These are phyloP conservation scores for Stigmatopora argus DNA, from an alignment of 2,113 vertebrate genomes.

Conservation along the genomic window DNA sequence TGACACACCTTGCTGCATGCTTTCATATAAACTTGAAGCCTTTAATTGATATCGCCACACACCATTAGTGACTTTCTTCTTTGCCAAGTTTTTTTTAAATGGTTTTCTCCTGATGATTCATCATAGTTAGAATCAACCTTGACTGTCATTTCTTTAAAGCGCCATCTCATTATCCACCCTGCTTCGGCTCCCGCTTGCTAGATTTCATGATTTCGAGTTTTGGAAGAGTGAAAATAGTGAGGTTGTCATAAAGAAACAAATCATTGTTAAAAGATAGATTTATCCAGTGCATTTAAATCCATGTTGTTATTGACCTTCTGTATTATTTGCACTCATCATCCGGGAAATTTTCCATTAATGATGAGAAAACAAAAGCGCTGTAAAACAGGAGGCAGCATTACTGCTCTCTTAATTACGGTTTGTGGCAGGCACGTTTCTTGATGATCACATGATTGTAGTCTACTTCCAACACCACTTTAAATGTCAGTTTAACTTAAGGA, in stretches of 20 bases:
- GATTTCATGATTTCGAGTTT: constrained; percentile 7
- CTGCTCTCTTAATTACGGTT: background rate
- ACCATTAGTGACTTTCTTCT: constrained; percentile 55
- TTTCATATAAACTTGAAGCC: constrained; percentile 15
- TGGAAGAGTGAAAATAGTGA: constrained; percentile 1
- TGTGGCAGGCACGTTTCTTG: background rate
- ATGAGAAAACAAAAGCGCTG: background rate
- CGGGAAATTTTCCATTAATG: constrained; percentile 24
- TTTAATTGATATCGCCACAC: constrained; percentile 64
- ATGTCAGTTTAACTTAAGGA: background rate
- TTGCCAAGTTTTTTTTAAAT: constrained; percentile 34
- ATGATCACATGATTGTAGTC: background rate
- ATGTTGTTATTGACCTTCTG: constrained; percentile 12
- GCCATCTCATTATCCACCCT: constrained; percentile 17
- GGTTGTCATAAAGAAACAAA: constrained; percentile 17
- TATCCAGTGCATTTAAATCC: too few relatives aligned
- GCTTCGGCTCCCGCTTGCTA: constrained; percentile 22
- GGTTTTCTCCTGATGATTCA: constrained; percentile 50
- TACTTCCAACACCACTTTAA: background rate
- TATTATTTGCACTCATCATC: background rate
- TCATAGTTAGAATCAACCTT: constrained; percentile 57
- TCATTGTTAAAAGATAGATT: background rate
- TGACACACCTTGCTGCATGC: background rate
- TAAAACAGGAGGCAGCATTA: background rate
- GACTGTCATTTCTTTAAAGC: constrained; percentile 37